Percentiles rank a stretch among this genome's conserved stretches.
phyloP scores from a whole-genome alignment of 2,113 vertebrate genomes.

The Calyptomena viridis region DNA sequence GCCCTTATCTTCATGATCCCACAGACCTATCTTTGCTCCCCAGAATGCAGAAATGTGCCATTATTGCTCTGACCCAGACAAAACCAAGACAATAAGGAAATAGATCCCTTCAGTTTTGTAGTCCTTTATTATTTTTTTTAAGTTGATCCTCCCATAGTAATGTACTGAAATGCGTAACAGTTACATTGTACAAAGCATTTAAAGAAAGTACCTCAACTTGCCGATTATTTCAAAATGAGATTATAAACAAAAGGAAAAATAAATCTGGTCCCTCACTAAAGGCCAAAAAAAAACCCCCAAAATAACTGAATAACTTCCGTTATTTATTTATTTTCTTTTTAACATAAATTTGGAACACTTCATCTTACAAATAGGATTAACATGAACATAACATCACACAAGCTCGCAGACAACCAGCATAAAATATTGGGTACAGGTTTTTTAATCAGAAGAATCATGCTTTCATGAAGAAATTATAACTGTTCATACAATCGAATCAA shows the following conservation, averaged over 20 bases:
- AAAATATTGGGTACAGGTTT: slow-evolving; percentile 93
- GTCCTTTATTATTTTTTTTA: slow-evolving; percentile 90
- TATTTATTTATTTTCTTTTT: slow-evolving; percentile 82
- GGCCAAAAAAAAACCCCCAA: slow-evolving; percentile 64
- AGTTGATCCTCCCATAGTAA: slow-evolving; percentile 98
- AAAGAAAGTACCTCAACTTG: slow-evolving; percentile 99
- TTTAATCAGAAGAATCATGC: slow-evolving; percentile 99
- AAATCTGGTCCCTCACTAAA: slow-evolving; percentile 89
- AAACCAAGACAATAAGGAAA: neutral
- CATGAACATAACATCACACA: slow-evolving; percentile 97
- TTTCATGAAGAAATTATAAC: slow-evolving; percentile 94
- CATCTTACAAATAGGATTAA: slow-evolving; percentile 93
- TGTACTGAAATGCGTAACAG: slow-evolving; percentile 99
- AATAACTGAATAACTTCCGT: slow-evolving; percentile 92
- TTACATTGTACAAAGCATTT: slow-evolving; percentile 99
- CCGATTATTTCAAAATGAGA: slow-evolving; percentile 97
- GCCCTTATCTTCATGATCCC: neutral
- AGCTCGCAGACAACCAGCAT: slow-evolving; percentile 97
- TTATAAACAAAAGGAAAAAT: slow-evolving; percentile 92
- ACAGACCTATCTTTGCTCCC: neutral
- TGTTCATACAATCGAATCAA: slow-evolving; percentile 92
- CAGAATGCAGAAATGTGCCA: neutral
- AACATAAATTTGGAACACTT: slow-evolving; percentile 93
- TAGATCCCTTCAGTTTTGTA: slow-evolving; percentile 82
- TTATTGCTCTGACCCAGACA: neutral